Base-by-base conservation (phyloP, 2,113 vertebrate species). In the Acrocephalus arundinaceus region DNA sequence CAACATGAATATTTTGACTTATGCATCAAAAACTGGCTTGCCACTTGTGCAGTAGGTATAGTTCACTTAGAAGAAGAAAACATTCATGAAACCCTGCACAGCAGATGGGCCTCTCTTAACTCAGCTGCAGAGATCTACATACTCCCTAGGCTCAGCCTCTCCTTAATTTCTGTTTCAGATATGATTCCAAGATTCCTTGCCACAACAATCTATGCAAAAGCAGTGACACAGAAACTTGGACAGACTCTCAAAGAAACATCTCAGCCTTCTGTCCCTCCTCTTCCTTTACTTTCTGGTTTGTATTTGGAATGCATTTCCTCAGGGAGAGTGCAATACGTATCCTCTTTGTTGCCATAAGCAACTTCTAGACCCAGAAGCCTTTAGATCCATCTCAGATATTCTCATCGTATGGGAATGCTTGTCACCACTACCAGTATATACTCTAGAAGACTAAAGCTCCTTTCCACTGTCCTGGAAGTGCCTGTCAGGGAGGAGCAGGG, bases 151-250 rank as follows among this genome's bases (percentile, higher is more conserved):
- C 67, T 90, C 73, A 92, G 85, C 57, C 82, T 85, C 55, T 75
- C 76, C 59, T 46, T 65, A 68, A 55, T 52, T 93, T 86, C 85
- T 46, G 31, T 49, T 83, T 87, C 12, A 1, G 24, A 61, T n/a
- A 61, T 1, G 15, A 91, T 86, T 96, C 85, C 85, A 93, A 88
- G 61, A 93, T 68, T 35, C 68, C 80, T 95, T 89, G 75, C 74
- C 78, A 77, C 43, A 63, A 54, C 66, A 90, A 81, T 61, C 79
- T 75, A 61, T 75, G 59, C 79, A 88, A 71, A 85, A 90, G 52
- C 62, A 91, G 45, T 3, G 2, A 57, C 65, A 76, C 43, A 76
- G 51, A 76, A 93, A 90, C 63, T 67, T 74, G 77, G 77, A 45
- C 57, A 78, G 73, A 66, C 15, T 71, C 8, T 1, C 31, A n/a